Evolutionary conservation across 2,797 vertebrate genomes (phyloP).

Genomic region (Nasua narica): DNA sequence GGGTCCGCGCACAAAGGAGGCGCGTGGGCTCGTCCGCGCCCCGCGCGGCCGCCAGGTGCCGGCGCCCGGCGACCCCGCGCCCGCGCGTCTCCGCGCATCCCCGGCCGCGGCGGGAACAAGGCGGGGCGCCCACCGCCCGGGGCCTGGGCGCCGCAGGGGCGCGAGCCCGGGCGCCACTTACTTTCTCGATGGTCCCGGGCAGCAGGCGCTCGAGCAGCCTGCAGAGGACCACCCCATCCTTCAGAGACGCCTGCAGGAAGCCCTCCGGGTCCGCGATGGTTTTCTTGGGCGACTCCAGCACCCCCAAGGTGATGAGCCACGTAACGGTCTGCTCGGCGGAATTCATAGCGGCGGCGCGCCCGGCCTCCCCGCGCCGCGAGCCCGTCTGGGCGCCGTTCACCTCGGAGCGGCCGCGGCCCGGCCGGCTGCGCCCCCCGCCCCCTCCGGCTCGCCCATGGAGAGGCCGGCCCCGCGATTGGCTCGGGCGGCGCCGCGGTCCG

Average conservation of each 20-base stretch:
- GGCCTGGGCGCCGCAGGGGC: neutral
- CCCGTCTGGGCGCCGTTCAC: slow-evolving; percentile 66
- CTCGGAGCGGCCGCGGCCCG: slow-evolving; percentile 77
- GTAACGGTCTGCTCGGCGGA: slow-evolving; percentile 98
- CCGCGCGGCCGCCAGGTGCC: neutral
- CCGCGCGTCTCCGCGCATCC: neutral
- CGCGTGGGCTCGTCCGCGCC: neutral
- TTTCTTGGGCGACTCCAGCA: slow-evolving; percentile 97
- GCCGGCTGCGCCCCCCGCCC: slow-evolving; percentile 76
- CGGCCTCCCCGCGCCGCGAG: slow-evolving; percentile 15
- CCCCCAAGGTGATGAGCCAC: slow-evolving; percentile 96
- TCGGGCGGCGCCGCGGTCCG: slow-evolving; percentile 86
- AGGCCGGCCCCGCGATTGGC: slow-evolving; percentile 87
- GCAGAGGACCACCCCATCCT: slow-evolving; percentile 95
- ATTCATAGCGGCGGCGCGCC: slow-evolving; percentile 86
- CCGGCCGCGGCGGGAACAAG: neutral
- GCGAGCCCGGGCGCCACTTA: slow-evolving; percentile 75
- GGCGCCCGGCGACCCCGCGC: neutral
- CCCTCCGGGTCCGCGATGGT: slow-evolving; percentile 95
- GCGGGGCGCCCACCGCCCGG: neutral
- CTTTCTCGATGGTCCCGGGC: slow-evolving; percentile 94
- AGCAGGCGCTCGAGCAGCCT: slow-evolving; percentile 94
- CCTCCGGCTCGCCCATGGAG: slow-evolving; percentile 82
- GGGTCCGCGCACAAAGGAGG: slow-evolving; percentile 33
- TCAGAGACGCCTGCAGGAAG: slow-evolving; percentile 89